Evolutionary conservation across 1,140 invertebrate genomes (phyloP), one percentile per base, ranked within the genome.

Genomic region (Halesus radiatus): DNA sequence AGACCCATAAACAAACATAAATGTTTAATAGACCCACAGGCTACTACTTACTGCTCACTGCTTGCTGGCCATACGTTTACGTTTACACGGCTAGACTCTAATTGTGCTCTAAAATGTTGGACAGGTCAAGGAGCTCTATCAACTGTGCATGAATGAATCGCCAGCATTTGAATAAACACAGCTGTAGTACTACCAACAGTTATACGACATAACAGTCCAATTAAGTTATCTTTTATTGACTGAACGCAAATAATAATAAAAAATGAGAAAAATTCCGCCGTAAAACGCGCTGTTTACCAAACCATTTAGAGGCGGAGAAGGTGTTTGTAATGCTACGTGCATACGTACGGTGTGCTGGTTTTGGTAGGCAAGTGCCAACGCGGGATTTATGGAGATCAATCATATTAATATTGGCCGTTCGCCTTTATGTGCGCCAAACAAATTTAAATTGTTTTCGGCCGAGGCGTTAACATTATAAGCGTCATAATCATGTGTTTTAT

Each of bases 151-250:
- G 82, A 83, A 83, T 81, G 82, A 81, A 83, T 76, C 73, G 68
- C 81, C 74, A 74, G 62, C 52, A 53, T 78, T 76, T 76, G 78
- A 81, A 81, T 81, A 83, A 83, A 83, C 77, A 82, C 73, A 73
- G 74, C 77, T 66, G 76, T 74, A 76, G 62, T 76, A 76, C 54
- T 53, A 75, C 60, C 53, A 60, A 72, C 78, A 32, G 81, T 83
- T 83, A 83, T 80, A 83, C 79, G 76, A 80, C 81, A 78, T 78
- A 83, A 80, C 81, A 80, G 79, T 80, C 81, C 81, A 83, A 83
- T 83, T 80, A 83, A 83, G 76, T 83, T 83, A 83, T 83, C 81
- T 83, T 83, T 83, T 83, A 83, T 83, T 83, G 79, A 80, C 78
- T 45, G 58, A 62, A 62, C 75, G 78, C 78, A 80, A 83, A 83